Conservation (phyloP, 2,113 vertebrate genomes). For the Ascaphus truei region DNA sequence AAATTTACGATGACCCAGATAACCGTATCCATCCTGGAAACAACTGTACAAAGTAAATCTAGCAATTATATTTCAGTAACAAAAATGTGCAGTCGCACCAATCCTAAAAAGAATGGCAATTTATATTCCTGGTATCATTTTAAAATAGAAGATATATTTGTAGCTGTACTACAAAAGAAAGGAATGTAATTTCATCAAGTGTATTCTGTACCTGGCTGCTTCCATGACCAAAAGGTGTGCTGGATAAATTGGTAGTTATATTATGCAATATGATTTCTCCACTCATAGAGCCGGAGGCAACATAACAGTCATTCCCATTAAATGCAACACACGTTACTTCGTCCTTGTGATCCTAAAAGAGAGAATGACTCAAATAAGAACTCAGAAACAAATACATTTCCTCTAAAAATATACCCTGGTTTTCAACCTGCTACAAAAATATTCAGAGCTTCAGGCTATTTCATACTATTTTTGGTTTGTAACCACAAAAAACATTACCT, state of each 20-base stretch:
- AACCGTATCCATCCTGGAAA: no score
- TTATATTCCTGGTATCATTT: no score
- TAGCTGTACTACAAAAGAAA: no score
- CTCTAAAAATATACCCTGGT: not conserved
- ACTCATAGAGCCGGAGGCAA: slow-evolving; percentile 89
- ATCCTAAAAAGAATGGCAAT: no score
- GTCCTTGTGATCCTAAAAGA: slow-evolving; percentile 82
- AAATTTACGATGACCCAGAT: no score
- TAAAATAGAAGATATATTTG: no score
- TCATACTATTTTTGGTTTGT: not conserved
- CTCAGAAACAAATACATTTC: not conserved
- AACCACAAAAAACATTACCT: slow-evolving; percentile 61
- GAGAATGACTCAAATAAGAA: not conserved
- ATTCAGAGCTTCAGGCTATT: not conserved
- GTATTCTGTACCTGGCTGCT: slow-evolving; percentile 72
- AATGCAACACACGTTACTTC: slow-evolving; percentile 87
- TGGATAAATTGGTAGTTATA: slow-evolving; percentile 87
- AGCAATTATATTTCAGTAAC: no score
- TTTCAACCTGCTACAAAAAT: not conserved
- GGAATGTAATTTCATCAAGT: slow-evolving; percentile 12
- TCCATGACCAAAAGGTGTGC: slow-evolving; percentile 85
- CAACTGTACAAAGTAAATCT: no score
- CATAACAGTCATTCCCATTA: slow-evolving; percentile 83
- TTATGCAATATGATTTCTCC: slow-evolving; percentile 92
- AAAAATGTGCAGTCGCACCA: no score